Conservation (phyloP, 2,888 invertebrate genomes). For the Agrilus mali region DNA sequence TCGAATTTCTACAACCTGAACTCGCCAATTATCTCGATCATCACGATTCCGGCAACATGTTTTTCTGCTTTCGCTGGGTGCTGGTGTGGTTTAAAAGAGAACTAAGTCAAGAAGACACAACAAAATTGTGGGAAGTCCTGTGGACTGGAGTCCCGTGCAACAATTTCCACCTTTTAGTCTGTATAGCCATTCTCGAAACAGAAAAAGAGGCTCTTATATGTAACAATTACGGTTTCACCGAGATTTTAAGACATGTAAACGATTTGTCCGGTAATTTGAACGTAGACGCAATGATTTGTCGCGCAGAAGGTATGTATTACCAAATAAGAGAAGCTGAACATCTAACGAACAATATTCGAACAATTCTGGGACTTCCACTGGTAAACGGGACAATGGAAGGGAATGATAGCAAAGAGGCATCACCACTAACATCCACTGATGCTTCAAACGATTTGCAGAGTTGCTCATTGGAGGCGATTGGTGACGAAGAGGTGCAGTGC, state of each 20-base stretch:
- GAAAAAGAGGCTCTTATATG: conserved; percentile 82
- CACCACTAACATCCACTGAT: conserved; percentile 4
- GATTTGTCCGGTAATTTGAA: conserved; percentile 82
- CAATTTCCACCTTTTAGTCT: conserved; percentile 90
- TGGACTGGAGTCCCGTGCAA: conserved; percentile 92
- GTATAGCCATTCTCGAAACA: conserved; percentile 83
- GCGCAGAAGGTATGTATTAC: conserved; percentile 85
- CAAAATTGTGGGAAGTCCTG: conserved; percentile 89
- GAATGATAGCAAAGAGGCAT: conserved; percentile 9
- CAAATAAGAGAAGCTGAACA: conserved; percentile 66
- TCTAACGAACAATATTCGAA: conserved; percentile 57
- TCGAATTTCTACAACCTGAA: conserved; percentile 71
- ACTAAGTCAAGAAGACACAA: conserved; percentile 73
- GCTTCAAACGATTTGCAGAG: conserved; percentile 4
- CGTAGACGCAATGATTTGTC: conserved; percentile 65
- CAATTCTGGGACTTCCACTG: conserved; percentile 52
- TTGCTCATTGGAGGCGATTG: background rate
- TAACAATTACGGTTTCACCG: conserved; percentile 87
- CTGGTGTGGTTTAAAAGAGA: conserved; percentile 86
- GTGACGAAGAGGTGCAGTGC: too few relatives aligned
- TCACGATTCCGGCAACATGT: conserved; percentile 92
- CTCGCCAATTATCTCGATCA: conserved; percentile 75
- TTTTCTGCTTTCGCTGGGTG: conserved; percentile 98
- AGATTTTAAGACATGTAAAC: conserved; percentile 94
- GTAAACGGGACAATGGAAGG: conserved; percentile 11